Evolutionary conservation across 2,888 invertebrate genomes (phyloP).

Genomic region (Cerastoderma edule): DNA sequence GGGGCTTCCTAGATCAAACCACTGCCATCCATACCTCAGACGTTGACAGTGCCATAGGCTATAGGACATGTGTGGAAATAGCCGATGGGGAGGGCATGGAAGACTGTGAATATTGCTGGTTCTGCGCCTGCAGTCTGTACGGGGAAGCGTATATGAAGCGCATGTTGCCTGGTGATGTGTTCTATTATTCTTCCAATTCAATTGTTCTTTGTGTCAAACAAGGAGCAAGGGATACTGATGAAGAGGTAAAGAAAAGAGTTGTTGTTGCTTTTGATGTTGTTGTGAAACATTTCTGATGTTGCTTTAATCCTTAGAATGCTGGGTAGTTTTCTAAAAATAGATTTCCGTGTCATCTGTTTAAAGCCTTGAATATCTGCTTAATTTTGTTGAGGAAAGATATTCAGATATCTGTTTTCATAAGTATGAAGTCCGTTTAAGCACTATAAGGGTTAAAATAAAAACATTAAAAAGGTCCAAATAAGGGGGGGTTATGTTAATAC

Average conservation of each 20-base stretch:
- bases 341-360: no score
- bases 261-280: background rate
- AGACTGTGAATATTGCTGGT: conserved; percentile 49
- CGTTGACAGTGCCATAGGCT: conserved; percentile 21
- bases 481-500: no score
- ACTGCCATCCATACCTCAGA: conserved; percentile 16
- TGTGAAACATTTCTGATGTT: no score
- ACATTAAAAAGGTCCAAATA: no score
- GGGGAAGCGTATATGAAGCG: conserved; percentile 42
- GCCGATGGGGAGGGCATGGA: background rate
- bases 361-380: no score
- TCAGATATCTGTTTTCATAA: no score
- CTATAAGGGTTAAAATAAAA: no score
- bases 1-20: conserved; percentile 9
- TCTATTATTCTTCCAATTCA: conserved; percentile 81
- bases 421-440: no score
- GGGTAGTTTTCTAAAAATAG: background rate
- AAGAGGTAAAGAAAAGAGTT: conserved; percentile 1
- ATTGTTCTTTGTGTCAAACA: conserved; percentile 80
- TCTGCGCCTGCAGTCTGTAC: conserved; percentile 44
- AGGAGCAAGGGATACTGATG: conserved; percentile 23
- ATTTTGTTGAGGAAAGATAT: no score
- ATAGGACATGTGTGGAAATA: conserved; percentile 11
- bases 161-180: conserved; percentile 81
- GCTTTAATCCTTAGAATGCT: no score